A percentile compares a stretch with the other conserved stretches of the same genome.
phyloP scores from a whole-genome alignment of 2,797 vertebrate genomes.

The Margarornis squamiger region DNA sequence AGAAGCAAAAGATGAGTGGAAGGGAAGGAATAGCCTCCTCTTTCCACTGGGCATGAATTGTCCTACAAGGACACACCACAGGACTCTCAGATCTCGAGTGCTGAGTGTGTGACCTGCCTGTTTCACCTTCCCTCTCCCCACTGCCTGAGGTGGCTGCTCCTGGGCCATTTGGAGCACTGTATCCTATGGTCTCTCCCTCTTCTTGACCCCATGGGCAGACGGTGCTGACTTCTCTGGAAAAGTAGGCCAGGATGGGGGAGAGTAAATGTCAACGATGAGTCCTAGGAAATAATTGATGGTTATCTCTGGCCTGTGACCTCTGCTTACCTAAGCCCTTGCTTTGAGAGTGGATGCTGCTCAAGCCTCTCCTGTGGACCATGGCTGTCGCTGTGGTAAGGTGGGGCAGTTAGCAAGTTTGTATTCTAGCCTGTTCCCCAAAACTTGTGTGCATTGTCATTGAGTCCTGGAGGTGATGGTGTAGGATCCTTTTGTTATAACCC shows the following conservation, averaged over 20 bases:
- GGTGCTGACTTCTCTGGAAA: neutral
- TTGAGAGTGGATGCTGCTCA: neutral
- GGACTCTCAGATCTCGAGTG: neutral
- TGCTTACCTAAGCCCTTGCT: neutral
- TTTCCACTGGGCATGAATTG: neutral
- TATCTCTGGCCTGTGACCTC: neutral
- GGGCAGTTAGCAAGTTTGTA: neutral
- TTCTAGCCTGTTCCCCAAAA: neutral
- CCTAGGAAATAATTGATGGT: neutral
- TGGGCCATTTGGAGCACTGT: neutral
- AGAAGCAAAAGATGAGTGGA: neutral
- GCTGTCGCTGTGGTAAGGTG: neutral
- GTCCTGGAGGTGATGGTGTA: neutral
- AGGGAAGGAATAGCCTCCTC: neutral
- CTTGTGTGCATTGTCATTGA: accelerated
- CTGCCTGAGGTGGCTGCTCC: neutral
- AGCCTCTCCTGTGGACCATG: neutral
- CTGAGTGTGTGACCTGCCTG: neutral
- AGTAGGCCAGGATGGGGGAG: neutral
- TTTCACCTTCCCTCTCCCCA: neutral
- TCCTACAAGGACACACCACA: accelerated
- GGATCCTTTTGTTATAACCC: neutral
- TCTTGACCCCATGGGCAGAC: neutral
- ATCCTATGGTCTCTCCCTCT: neutral
- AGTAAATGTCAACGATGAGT: neutral